These are phyloP conservation scores for Lamellibrachia satsuma DNA, from an alignment of 2,888 invertebrate species.

Conservation along the genomic window DNA sequence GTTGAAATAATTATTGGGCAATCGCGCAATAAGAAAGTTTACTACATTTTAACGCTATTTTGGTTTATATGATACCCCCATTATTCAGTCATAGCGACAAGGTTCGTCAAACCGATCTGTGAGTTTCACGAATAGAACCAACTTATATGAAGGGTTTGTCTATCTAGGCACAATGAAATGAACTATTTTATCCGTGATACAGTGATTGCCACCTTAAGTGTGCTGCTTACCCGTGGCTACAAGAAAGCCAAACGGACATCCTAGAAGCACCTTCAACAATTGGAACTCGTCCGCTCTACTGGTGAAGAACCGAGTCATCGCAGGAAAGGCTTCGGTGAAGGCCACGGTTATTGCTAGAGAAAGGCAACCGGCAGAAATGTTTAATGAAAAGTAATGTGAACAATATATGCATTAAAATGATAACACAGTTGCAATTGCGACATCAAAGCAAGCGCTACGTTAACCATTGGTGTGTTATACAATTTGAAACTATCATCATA, in stretches of 20 bases:
- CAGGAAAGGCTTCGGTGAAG: not conserved
- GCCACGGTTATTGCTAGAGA: not conserved
- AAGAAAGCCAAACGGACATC: not conserved
- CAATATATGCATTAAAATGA: too few relatives aligned
- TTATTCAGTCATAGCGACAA: not conserved
- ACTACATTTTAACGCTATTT: too few relatives aligned
- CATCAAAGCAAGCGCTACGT: too few relatives aligned
- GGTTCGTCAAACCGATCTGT: not conserved
- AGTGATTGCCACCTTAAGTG: not conserved
- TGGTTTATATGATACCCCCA: too few relatives aligned
- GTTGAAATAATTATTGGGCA: too few relatives aligned
- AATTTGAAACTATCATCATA: too few relatives aligned
- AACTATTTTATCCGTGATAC: too few relatives aligned
- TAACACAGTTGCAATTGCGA: too few relatives aligned
- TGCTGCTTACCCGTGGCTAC: not conserved
- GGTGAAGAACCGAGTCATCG: not conserved
- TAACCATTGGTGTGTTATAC: too few relatives aligned
- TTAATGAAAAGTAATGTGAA: too few relatives aligned
- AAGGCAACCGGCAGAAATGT: not conserved
- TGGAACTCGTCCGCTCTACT: not conserved
- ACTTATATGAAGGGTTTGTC: not conserved
- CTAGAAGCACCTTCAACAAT: not conserved
- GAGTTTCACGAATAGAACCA: not conserved
- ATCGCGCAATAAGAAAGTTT: too few relatives aligned
- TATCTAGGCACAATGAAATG: too few relatives aligned